Base-by-base conservation (phyloP, 1,140 invertebrate species). In the Caerostris extrusa region DNA sequence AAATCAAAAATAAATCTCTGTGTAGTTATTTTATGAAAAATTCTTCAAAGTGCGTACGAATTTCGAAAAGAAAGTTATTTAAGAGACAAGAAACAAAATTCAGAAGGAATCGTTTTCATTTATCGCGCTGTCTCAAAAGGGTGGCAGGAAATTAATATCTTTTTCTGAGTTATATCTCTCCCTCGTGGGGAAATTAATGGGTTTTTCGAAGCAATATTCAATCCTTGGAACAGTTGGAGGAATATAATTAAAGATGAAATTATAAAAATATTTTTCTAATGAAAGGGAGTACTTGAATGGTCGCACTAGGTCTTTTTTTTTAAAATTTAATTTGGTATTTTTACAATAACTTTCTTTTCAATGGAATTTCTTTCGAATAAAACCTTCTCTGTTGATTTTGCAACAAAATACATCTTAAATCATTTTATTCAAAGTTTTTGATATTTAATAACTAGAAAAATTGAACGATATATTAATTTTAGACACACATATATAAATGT, bases 131-230 rank as follows among this genome's bases (percentile, higher is more conserved):
- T 77, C 71, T 77, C 71, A 77, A 77, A n/a, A 77, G 71, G 53
- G 34, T 53, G 53, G 19, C 8, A 12, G 71, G 10, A 77, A 77
- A 77, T 77, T 77, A 77, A 77, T 77, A 50, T 77, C 69, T 34
- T 34, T 77, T 77, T 71, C 69, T 71, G 69, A 71, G 69, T 71
- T 77, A 77, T 77, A 77, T 77, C 71, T 77, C 53, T 77, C 34
- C 34, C 71, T 77, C 53, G 71, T 77, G 71, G 34, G 12, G 34
- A 77, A 77, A 77, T 77, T 77, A 77, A 77, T 77, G 71, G 71
- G 53, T 8, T 77, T 77, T 53, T 12, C 34, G 34, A 5, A 77
- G 71, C 5, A 77, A 77, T 77, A 77, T 34, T 77, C 71, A 77
- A 77, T n/a, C 53, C 34, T 19, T 77, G 53, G 50, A 12, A 50